Evolutionary conservation across 2,797 vertebrate genomes (phyloP).

Genomic region (Tiaroga cobitis): DNA sequence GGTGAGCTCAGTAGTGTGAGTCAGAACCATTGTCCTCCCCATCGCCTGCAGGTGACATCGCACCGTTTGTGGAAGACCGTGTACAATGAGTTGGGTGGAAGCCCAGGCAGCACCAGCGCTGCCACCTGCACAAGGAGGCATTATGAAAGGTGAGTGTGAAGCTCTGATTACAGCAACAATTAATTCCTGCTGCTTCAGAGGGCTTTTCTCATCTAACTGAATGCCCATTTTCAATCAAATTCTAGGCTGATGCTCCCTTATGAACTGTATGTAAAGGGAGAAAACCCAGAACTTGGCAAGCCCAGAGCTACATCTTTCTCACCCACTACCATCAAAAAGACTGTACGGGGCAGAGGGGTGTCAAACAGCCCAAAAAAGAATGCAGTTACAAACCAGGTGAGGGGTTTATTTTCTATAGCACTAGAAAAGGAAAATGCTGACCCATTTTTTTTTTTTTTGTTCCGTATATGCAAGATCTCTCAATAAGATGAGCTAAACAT

Average conservation of each 20-base stretch:
- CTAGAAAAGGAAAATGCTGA: neutral
- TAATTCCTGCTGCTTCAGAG: neutral
- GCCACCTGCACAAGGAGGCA: slow-evolving; percentile 85
- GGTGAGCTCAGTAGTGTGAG: neutral
- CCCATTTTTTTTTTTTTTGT: neutral
- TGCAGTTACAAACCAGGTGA: slow-evolving; percentile 45
- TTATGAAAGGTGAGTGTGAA: slow-evolving; percentile 77
- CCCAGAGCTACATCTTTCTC: slow-evolving; percentile 62
- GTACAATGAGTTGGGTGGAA: slow-evolving; percentile 83
- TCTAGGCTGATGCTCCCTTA: slow-evolving; percentile 81
- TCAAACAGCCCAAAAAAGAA: slow-evolving; percentile 68
- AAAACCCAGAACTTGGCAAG: slow-evolving; percentile 70
- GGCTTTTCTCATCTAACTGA: neutral
- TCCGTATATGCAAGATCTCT: neutral
- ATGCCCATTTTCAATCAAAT: neutral
- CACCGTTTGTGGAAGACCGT: slow-evolving; percentile 83
- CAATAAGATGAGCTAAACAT: neutral
- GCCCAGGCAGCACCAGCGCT: slow-evolving; percentile 83
- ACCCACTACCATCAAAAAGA: slow-evolving; percentile 61
- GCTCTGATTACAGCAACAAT: slow-evolving; percentile 7
- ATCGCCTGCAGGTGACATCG: slow-evolving; percentile 73
- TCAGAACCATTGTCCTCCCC: neutral
- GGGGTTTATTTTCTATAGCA: neutral
- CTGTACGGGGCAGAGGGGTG: slow-evolving; percentile 68
- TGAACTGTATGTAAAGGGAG: slow-evolving; percentile 76